phyloP scores from a whole-genome alignment of 2,797 vertebrate genomes.

The Micropoecilia bifurca region DNA sequence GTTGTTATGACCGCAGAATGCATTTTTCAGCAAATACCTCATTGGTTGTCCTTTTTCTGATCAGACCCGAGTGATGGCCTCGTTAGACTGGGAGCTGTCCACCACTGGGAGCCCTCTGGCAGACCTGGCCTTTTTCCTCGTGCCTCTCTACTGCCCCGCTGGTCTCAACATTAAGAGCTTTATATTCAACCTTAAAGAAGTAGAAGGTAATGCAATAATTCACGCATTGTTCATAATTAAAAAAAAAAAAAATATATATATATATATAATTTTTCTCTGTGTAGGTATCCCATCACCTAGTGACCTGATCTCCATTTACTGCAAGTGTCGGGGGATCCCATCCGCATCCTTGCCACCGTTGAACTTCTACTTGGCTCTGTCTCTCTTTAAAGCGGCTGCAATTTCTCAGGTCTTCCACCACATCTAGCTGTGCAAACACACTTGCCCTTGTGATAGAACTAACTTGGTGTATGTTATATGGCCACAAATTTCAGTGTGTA shows the following conservation, averaged over 20 bases:
- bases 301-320: slow-evolving; percentile 88
- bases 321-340: slow-evolving; percentile 76
- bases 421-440: neutral
- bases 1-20: neutral
- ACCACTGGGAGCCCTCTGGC: slow-evolving; percentile 89
- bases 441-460: neutral
- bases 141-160: slow-evolving; percentile 83
- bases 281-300: slow-evolving; percentile 85
- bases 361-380: slow-evolving; percentile 91
- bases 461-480: neutral
- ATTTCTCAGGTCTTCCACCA: slow-evolving; percentile 86
- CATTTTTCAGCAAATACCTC: neutral
- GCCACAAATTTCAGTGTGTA: neutral
- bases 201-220: slow-evolving; percentile 76
- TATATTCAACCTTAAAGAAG: slow-evolving; percentile 70
- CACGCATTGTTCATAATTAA: neutral
- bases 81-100: slow-evolving; percentile 95
- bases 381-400: slow-evolving; percentile 89
- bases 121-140: slow-evolving; percentile 87
- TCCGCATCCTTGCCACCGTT: slow-evolving; percentile 75
- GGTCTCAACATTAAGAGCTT: slow-evolving; percentile 45
- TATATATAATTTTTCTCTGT: neutral
- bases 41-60: slow-evolving; percentile 11
- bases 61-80: slow-evolving; percentile 89
- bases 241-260: no score